Evolutionary conservation across 2,113 vertebrate genomes (phyloP).

Genomic region (Perognathus longimembris): DNA sequence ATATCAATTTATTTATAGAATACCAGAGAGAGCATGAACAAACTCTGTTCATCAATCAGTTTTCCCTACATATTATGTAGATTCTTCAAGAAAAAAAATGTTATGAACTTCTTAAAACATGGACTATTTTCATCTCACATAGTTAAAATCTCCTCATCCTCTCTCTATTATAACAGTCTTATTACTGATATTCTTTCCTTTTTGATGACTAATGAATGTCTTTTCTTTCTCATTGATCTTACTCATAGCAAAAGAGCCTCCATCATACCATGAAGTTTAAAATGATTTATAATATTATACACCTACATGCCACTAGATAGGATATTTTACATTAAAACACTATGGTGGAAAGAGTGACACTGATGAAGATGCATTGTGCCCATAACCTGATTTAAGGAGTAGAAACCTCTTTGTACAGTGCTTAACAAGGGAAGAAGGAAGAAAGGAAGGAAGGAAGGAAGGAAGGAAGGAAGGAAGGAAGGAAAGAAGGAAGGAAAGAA

Average conservation of each 20-base stretch:
- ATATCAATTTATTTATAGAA: not conserved
- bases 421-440: too few species aligned
- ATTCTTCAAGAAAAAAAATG: not conserved
- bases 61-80: not conserved
- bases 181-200: not conserved
- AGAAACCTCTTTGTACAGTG: too few species aligned
- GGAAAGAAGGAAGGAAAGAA: too few species aligned
- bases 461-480: too few species aligned
- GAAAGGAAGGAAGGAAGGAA: too few species aligned
- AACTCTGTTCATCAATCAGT: not conserved
- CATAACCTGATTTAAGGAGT: too few species aligned
- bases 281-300: not conserved
- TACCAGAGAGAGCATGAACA: not conserved
- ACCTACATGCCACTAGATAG: not conserved
- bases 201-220: not conserved
- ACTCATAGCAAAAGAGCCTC: not conserved
- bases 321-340: not conserved
- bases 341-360: too few species aligned
- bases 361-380: too few species aligned
- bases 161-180: not conserved
- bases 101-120: not conserved
- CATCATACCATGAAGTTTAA: not conserved
- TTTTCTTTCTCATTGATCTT: not conserved
- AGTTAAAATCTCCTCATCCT: not conserved
- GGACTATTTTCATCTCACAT: not conserved